Evolutionary conservation across 2,113 vertebrate species (phyloP), one percentile per base, ranked within the genome.

Genomic region (Orycteropus afer): DNA sequence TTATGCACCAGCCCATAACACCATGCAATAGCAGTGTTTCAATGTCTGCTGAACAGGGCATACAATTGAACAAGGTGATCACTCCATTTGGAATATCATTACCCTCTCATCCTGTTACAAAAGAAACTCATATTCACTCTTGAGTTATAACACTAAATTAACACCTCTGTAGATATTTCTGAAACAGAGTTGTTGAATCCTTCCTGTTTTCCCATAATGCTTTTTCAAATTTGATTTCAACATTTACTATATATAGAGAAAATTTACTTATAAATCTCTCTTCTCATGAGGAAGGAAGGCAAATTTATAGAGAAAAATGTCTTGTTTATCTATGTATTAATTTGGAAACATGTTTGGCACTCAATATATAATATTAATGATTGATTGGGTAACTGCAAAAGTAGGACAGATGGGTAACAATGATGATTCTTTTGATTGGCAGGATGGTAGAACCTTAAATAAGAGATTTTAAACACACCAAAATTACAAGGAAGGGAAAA

Each of bases 361-460:
- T 69, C 29, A 32, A 2, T 20, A 73, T 65, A 55, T 57, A 63
- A 57, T 77, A 71, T 65, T 29, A 61, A 74, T 63, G 82, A 53
- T 51, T 59, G 29, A 85, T 45, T 88, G 45, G 34, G 8, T 81
- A 84, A 73, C 53, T 87, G 63, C 71, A 86, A 86, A 90, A 11
- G n/a, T 51, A 93, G 67, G 69, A 85, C n/a, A 95, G 45, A 76
- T 83, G 78, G 47, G 65, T 87, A 79, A 51, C 80, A 86, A 51
- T 89, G 81, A 89, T 82, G 71, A 96, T 71, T 94, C n/a, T 91
- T 89, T 87, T 93, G 51, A 89, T 74, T 42, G 55, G 9, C 13
- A 96, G 42, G 59, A 86, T 67, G n/a, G 47, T 15, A 86, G 42
- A 95, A 80, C 12, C 77, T 73, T 59, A 80, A 90, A 63, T 65